phyloP scores from a whole-genome alignment of 2,888 invertebrate genomes.

The Brachynemurus nebulosus region DNA sequence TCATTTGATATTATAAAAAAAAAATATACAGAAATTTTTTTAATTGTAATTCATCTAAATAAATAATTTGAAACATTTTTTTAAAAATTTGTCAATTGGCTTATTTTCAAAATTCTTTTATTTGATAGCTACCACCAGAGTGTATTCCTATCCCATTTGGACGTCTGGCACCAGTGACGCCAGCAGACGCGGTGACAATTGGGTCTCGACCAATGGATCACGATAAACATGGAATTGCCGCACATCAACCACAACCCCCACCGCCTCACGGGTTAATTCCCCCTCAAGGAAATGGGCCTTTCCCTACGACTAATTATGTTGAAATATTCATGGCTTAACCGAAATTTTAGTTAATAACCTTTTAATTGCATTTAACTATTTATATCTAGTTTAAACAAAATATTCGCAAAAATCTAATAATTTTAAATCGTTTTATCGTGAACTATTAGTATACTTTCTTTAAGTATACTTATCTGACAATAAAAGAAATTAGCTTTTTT shows the following conservation, averaged over 20 bases:
- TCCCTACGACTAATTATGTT: conserved; percentile 3
- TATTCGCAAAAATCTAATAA: no score
- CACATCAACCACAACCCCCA: not conserved
- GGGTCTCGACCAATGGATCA: conserved; percentile 22
- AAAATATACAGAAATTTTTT: not conserved
- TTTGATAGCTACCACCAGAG: conserved; percentile 29
- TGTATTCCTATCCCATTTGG: conserved; percentile 22
- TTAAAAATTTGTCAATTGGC: not conserved
- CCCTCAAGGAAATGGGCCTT: conserved; percentile 1
- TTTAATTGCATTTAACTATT: not conserved
- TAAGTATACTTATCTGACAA: no score
- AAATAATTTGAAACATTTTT: no score
- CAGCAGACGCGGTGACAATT: conserved; percentile 21
- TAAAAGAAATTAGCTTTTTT: not conserved
- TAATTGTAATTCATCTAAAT: not conserved
- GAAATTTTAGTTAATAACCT: not conserved
- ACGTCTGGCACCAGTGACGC: conserved; percentile 26
- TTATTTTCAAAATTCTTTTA: no score
- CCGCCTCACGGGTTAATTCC: not conserved
- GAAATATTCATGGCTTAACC: conserved; percentile 9
- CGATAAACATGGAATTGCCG: conserved; percentile 22
- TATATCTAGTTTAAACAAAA: not conserved
- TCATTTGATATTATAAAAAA: not conserved
- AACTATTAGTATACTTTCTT: no score
- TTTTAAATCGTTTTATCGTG: no score